Percentiles rank a stretch among this genome's conserved stretches.
These are phyloP conservation scores for Heliconius aoede DNA, from an alignment of 2,888 invertebrate genomes.

Conservation along the genomic window DNA sequence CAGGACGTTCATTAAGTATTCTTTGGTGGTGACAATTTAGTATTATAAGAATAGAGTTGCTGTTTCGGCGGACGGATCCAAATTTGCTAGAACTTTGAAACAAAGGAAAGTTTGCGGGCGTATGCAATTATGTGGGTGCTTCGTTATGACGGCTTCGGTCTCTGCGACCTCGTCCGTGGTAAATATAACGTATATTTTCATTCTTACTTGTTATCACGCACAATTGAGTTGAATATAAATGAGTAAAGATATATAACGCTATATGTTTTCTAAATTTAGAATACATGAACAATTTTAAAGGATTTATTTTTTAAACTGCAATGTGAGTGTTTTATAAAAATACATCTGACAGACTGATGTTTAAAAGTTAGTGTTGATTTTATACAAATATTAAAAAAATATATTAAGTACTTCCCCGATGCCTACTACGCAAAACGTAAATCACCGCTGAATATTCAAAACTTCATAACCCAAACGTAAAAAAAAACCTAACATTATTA, in stretches of 20 bases:
- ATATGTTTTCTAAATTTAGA: neutral
- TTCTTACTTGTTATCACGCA: slow-evolving; percentile 37
- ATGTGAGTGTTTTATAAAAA: neutral
- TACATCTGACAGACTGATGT: no score
- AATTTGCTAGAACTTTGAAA: slow-evolving; percentile 46
- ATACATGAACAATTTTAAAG: neutral
- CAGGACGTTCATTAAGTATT: slow-evolving; percentile 30
- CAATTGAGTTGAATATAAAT: neutral
- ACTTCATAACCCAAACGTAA: neutral
- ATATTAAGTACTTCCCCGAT: neutral
- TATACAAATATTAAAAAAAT: neutral
- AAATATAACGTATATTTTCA: slow-evolving; percentile 45
- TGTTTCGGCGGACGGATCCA: slow-evolving; percentile 40
- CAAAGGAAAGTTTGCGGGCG: slow-evolving; percentile 50
- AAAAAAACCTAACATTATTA: neutral
- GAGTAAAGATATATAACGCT: neutral
- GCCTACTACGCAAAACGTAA: neutral
- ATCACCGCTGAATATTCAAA: neutral
- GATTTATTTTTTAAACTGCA: neutral
- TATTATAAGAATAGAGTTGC: slow-evolving; percentile 40
- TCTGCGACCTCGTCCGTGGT: slow-evolving; percentile 47
- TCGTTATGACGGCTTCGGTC: slow-evolving; percentile 48
- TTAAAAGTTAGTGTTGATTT: no score
- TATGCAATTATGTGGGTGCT: slow-evolving; percentile 50
- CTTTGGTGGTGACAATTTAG: slow-evolving; percentile 34